Evolutionary conservation across 2,797 vertebrate genomes (phyloP).

Genomic region (Amblyraja radiata): DNA sequence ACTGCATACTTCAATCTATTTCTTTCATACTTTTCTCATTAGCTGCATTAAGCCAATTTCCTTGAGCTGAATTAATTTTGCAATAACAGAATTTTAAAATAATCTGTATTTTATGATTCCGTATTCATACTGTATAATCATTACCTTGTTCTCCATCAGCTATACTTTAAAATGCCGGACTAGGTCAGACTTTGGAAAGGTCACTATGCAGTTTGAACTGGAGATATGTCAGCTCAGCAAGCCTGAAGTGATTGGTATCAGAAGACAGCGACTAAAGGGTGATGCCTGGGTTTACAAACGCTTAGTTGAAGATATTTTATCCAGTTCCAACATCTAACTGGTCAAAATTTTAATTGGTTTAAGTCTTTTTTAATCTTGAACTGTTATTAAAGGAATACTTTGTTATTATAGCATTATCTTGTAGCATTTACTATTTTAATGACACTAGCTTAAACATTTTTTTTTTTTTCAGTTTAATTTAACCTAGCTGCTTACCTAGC

Average conservation of each 20-base stretch:
- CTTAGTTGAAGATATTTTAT: slow-evolving; percentile 83
- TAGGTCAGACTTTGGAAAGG: slow-evolving; percentile 78
- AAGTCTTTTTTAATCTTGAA: neutral
- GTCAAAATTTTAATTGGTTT: neutral
- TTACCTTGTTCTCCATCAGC: slow-evolving; percentile 52
- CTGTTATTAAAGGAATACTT: slow-evolving; percentile 1
- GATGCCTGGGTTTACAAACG: slow-evolving; percentile 94
- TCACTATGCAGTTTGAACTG: slow-evolving; percentile 83
- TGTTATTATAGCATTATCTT: neutral
- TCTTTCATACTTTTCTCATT: neutral
- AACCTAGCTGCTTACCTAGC: neutral
- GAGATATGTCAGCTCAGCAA: slow-evolving; percentile 83
- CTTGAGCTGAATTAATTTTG: neutral
- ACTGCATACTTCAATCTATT: neutral
- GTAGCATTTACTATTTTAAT: neutral
- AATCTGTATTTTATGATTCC: neutral
- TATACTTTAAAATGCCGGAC: slow-evolving; percentile 84
- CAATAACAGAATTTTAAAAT: neutral
- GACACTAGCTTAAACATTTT: too few species aligned
- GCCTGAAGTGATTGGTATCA: slow-evolving; percentile 70
- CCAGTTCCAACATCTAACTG: slow-evolving; percentile 65
- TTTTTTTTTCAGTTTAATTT: neutral
- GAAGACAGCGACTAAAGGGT: slow-evolving; percentile 81
- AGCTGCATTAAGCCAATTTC: neutral
- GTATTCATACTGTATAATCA: slow-evolving; percentile 39